phyloP scores from a whole-genome alignment of 1,140 invertebrate genomes.

The Bombus fervidus region DNA sequence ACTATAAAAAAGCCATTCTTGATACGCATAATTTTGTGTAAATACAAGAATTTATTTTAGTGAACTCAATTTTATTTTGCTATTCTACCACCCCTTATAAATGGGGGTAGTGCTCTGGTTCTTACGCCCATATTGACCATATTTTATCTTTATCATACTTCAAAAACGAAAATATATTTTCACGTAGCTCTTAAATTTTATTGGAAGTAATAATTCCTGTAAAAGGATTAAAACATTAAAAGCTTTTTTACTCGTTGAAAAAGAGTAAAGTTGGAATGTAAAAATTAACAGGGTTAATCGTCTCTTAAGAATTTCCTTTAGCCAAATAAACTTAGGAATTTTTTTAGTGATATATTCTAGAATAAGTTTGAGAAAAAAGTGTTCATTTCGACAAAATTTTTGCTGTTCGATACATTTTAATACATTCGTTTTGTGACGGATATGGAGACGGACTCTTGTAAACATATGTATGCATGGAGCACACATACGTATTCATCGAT shows the following conservation, averaged over 20 bases:
- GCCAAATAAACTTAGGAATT: not conserved
- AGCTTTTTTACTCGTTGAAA: no score
- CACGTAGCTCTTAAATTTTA: no score
- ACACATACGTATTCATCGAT: slow-evolving; percentile 41
- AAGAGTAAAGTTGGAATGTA: no score
- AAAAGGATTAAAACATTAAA: no score
- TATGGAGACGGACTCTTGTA: slow-evolving; percentile 11
- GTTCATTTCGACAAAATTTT: not conserved
- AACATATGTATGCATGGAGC: slow-evolving; percentile 35
- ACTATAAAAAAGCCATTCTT: no score
- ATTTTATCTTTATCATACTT: not conserved
- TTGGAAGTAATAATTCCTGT: no score
- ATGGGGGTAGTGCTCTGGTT: not conserved
- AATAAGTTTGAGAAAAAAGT: not conserved
- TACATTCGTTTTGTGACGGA: slow-evolving; percentile 4
- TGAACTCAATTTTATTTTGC: no score
- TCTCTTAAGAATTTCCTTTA: no score
- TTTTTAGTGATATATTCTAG: not conserved
- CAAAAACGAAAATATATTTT: no score
- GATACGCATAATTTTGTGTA: no score
- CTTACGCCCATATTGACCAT: not conserved
- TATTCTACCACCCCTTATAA: not conserved
- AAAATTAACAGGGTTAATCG: no score
- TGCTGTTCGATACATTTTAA: not conserved
- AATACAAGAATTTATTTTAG: no score